Evolutionary conservation across 2,797 vertebrate genomes (phyloP), one percentile per base, ranked within the genome.

Genomic region (Lutjanus argentimaculatus): DNA sequence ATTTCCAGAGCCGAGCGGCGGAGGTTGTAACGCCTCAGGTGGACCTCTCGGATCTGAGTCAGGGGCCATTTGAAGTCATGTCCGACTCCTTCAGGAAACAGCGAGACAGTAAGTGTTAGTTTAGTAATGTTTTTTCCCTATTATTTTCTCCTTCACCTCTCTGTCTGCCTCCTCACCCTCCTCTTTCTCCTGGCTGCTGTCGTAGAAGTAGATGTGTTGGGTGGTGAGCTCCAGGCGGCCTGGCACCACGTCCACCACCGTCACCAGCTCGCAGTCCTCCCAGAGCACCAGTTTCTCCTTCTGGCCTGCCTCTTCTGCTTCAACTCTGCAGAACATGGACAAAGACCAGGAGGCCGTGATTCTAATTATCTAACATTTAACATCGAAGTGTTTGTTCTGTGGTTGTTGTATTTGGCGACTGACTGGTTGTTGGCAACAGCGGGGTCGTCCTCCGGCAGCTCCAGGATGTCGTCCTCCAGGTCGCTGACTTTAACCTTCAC

Each of bases 61-160:
- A 99, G 96, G 1, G 97, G 97, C 97, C 98, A 99, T 89, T 99
- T 99, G 90, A 99, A 99, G 96, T 99, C 98, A 80, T 97, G 97
- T 30, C 98, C 98, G 43, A 97, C 89, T 52, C 98, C 98, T 99
- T 83, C 2, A 9, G 42, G 51, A 63, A n/a, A 66, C 2, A 66
- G 19, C 6, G 0, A 11, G 6, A 62, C 6, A 9, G 22, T 73
- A 22, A 63, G 17, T 17, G 7, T 0, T 17, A 49, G 14, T 11
- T 25, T 16, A 6, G n/a, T 16, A 0, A 17, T 30, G 46, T 53
- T 14, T 1, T 4, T 6, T 13, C 7, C 9, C 0, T 10, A 2
- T 15, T 6, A 6, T 2, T 22, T 17, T 8, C 10, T 46, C 17
- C 16, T 51, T 2, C 22, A 2, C 8, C 30, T 16, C 7, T 59